phyloP scores from a whole-genome alignment of 2,888 invertebrate genomes.

The Crepidodera aurea region DNA sequence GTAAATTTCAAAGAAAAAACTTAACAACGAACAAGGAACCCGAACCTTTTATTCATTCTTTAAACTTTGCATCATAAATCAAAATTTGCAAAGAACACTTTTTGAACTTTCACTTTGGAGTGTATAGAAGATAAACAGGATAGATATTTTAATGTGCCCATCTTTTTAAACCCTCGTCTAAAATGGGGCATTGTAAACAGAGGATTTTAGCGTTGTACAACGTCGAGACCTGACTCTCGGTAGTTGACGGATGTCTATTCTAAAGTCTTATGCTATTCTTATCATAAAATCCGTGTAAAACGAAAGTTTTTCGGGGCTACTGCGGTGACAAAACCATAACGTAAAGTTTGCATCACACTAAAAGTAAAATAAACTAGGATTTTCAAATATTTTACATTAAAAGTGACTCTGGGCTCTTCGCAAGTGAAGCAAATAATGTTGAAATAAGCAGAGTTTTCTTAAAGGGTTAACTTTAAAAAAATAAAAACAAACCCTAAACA shows the following conservation, averaged over 20 bases:
- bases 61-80: conserved; percentile 56
- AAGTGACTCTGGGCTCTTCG: too few species aligned
- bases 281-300: conserved; percentile 38
- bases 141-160: conserved; percentile 53
- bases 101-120: conserved; percentile 59
- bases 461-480: too few species aligned
- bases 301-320: conserved; percentile 35
- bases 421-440: too few species aligned
- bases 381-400: too few species aligned
- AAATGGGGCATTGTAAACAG: conserved; percentile 54
- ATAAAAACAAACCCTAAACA: too few species aligned
- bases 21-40: conserved; percentile 24
- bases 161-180: conserved; percentile 53
- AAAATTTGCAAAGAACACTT: conserved; percentile 59
- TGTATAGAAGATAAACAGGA: conserved; percentile 41
- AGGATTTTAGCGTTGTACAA: conserved; percentile 46
- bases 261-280: conserved; percentile 37
- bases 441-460: too few species aligned
- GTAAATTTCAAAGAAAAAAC: conserved; percentile 20
- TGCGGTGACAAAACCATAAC: not conserved
- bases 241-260: conserved; percentile 38
- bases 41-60: conserved; percentile 41
- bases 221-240: conserved; percentile 30
- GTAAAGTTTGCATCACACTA: not conserved
- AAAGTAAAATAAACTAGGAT: too few species aligned